Evolutionary conservation across 2,797 vertebrate genomes (phyloP).

Genomic region (Prunella strophiata): DNA sequence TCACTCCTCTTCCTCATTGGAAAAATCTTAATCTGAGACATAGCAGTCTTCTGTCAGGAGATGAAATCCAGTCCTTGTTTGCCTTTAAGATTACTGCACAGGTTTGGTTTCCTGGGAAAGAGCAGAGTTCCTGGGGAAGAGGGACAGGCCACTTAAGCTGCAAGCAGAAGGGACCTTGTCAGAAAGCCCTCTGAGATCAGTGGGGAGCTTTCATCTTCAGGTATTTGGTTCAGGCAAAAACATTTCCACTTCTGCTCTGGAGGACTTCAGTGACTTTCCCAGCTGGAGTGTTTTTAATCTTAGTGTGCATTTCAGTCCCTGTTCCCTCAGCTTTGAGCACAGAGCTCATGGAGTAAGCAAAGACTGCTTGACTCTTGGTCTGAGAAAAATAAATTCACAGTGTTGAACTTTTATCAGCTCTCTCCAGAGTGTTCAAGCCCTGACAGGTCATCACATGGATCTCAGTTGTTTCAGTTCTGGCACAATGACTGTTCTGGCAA

Average conservation of each 20-base stretch:
- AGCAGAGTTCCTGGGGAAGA: not conserved
- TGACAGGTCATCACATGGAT: not conserved
- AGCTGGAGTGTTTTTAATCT: not conserved
- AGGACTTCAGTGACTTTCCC: not conserved
- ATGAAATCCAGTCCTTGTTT: not conserved
- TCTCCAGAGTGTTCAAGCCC: not conserved
- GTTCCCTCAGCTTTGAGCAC: not conserved
- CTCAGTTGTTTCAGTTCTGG: not conserved
- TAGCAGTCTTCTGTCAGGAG: not conserved
- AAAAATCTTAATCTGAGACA: not conserved
- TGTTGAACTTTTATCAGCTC: not conserved
- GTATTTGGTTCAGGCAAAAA: not conserved
- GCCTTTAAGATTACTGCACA: not conserved
- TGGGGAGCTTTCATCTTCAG: not conserved
- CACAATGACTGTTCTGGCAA: not conserved
- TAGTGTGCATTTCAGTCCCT: not conserved
- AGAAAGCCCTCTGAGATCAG: not conserved
- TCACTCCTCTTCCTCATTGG: not conserved
- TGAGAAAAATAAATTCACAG: not conserved
- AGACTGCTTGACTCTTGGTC: not conserved
- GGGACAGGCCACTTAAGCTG: not conserved
- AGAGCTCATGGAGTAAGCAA: not conserved
- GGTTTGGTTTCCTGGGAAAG: not conserved
- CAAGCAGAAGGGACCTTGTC: not conserved
- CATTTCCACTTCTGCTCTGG: not conserved